Percentiles rank a stretch among this genome's conserved stretches.
Evolutionary conservation across 1,140 invertebrate species (phyloP).

Genomic region (Parapsyche elsis): DNA sequence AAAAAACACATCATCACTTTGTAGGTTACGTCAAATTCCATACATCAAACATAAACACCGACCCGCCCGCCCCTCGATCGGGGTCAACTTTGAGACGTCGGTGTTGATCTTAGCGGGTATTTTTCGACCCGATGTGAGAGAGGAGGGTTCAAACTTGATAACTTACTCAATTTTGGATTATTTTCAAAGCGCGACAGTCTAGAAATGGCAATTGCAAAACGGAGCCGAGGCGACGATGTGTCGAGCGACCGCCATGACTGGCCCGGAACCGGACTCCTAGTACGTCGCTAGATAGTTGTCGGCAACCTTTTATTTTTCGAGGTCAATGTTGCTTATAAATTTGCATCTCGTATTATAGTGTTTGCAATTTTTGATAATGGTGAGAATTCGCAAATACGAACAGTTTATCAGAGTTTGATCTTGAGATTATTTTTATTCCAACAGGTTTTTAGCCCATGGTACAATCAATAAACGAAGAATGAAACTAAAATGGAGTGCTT

Average conservation of each 20-base stretch:
- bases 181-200: not conserved
- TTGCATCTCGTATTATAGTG: too few relatives aligned
- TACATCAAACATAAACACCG: conserved; percentile 23
- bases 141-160: not conserved
- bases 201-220: conserved; percentile 13
- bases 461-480: too few relatives aligned
- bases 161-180: conserved; percentile 15
- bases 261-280: conserved; percentile 4
- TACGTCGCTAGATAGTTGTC: not conserved
- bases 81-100: too few relatives aligned
- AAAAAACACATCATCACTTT: conserved; percentile 10
- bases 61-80: not conserved
- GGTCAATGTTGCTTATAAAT: not conserved
- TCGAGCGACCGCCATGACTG: conserved; percentile 19
- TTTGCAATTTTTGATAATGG: too few relatives aligned
- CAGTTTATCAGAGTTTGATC: too few relatives aligned
- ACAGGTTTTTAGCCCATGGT: too few relatives aligned
- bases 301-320: not conserved
- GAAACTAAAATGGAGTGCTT: too few relatives aligned
- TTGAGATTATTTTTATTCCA: too few relatives aligned
- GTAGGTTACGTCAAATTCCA: conserved; percentile 34
- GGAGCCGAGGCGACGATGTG: not conserved
- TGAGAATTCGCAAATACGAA: too few relatives aligned
- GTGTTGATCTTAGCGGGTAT: not conserved
- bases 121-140: not conserved